These are phyloP conservation scores for Uria aalge DNA, from an alignment of 2,113 vertebrate species.

Conservation along the genomic window DNA sequence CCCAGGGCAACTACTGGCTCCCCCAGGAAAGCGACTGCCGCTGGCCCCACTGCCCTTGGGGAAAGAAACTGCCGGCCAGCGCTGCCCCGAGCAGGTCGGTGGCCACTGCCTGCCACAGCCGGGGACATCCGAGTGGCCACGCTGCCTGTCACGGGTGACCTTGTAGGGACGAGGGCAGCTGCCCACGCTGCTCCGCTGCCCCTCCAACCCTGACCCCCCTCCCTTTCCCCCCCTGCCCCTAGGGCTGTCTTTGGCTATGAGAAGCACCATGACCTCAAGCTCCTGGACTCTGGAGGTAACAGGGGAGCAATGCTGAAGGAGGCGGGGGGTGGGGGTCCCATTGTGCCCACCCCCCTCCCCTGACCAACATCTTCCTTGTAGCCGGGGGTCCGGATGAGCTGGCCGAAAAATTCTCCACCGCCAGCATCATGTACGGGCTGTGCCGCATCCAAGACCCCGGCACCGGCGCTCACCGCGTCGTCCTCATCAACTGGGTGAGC, in stretches of 20 bases:
- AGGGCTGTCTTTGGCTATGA: constrained; percentile 85
- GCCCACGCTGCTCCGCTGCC: background rate
- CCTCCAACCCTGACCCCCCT: background rate
- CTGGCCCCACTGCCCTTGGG: background rate
- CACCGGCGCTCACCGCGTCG: constrained; percentile 57
- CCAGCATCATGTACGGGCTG: constrained; percentile 80
- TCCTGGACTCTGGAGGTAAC: constrained; percentile 83
- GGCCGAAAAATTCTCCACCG: constrained; percentile 72
- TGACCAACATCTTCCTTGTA: background rate
- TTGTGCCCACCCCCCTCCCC: no score
- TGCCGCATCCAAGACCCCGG: constrained; percentile 71
- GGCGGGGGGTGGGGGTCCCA: background rate
- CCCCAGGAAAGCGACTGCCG: background rate
- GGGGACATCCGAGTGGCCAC: background rate
- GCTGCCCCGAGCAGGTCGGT: background rate
- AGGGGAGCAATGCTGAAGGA: background rate
- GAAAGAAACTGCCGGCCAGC: background rate
- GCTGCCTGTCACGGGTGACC: background rate
- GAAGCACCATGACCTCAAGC: constrained; percentile 79
- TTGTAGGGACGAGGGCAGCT: background rate
- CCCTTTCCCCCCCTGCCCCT: background rate
- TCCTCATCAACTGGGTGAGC: constrained; percentile 85
- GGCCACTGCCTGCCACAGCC: background rate
- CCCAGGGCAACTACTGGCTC: background rate
- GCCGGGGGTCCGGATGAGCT: constrained; percentile 80